Evolutionary conservation across 2,113 vertebrate species (phyloP).

Genomic region (Nesogale talazaci): DNA sequence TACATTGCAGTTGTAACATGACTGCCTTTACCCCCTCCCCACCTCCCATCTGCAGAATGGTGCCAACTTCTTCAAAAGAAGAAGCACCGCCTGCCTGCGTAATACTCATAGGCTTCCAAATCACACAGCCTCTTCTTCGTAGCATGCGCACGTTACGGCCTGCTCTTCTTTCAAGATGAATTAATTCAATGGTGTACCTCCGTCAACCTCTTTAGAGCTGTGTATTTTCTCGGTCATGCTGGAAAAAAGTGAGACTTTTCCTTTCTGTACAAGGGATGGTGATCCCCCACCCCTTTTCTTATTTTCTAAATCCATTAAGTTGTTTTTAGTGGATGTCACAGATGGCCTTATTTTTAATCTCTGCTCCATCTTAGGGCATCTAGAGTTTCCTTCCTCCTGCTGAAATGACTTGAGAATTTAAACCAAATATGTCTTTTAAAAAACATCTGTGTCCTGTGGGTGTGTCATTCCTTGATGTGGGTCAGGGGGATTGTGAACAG

Average conservation of each 20-base stretch:
- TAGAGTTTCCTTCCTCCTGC: neutral
- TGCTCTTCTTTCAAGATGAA: neutral
- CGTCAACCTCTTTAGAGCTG: neutral
- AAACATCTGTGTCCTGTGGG: neutral
- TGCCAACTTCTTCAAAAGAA: neutral
- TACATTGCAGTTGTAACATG: neutral
- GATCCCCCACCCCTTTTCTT: neutral
- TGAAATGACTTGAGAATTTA: slow-evolving; percentile 35
- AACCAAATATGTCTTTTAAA: slow-evolving; percentile 1
- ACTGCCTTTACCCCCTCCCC: neutral
- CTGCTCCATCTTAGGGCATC: neutral
- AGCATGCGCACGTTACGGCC: neutral
- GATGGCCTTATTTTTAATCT: neutral
- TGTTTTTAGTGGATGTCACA: neutral
- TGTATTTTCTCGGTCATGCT: neutral
- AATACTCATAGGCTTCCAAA: neutral
- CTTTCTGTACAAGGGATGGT: neutral
- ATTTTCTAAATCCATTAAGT: neutral
- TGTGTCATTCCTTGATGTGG: neutral
- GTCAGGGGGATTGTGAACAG: no score
- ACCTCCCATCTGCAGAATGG: neutral
- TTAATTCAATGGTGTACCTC: neutral
- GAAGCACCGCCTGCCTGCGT: neutral
- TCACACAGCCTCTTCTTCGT: neutral
- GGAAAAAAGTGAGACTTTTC: neutral